phyloP scores from a whole-genome alignment of 2,113 vertebrate genomes.

The Echinops telfairi region DNA sequence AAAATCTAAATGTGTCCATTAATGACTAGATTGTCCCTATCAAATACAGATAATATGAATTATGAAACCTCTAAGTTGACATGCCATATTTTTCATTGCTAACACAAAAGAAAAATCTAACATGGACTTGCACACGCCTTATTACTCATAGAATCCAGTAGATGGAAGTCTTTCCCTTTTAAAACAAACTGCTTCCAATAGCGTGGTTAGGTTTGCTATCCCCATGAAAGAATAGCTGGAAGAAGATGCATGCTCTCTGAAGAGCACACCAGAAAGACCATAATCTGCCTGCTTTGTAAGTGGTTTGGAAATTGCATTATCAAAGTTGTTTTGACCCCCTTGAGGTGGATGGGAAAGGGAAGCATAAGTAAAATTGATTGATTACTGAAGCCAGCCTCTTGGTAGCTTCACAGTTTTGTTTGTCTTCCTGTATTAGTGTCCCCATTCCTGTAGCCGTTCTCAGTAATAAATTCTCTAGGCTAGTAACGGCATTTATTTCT shows the following conservation, averaged over 20 bases:
- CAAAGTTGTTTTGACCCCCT: conserved; percentile 51
- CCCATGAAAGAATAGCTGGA: conserved; percentile 24
- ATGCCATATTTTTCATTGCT: background rate
- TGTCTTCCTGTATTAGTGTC: conserved; percentile 62
- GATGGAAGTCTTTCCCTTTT: conserved; percentile 83
- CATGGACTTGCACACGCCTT: background rate
- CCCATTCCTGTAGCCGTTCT: background rate
- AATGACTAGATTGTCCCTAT: conserved; percentile 42
- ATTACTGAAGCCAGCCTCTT: background rate
- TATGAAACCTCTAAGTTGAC: background rate
- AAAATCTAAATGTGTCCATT: background rate
- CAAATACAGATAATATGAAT: conserved; percentile 57
- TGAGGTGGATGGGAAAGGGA: conserved; percentile 40
- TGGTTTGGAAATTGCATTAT: conserved; percentile 66
- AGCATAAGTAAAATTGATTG: conserved; percentile 47
- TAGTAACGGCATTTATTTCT: conserved; percentile 45
- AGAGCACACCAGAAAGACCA: conserved; percentile 50
- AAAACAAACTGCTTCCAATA: conserved; percentile 64
- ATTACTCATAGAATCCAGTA: conserved; percentile 80
- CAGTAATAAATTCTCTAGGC: conserved; percentile 41
- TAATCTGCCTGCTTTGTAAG: conserved; percentile 65
- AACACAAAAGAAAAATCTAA: conserved; percentile 21
- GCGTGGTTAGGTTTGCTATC: conserved; percentile 15
- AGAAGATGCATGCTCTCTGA: conserved; percentile 34
- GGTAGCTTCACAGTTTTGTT: conserved; percentile 7